Evolutionary conservation across 2,797 vertebrate species (phyloP), one percentile per base, ranked within the genome.

Genomic region (Brachyrhaphis roseni): DNA sequence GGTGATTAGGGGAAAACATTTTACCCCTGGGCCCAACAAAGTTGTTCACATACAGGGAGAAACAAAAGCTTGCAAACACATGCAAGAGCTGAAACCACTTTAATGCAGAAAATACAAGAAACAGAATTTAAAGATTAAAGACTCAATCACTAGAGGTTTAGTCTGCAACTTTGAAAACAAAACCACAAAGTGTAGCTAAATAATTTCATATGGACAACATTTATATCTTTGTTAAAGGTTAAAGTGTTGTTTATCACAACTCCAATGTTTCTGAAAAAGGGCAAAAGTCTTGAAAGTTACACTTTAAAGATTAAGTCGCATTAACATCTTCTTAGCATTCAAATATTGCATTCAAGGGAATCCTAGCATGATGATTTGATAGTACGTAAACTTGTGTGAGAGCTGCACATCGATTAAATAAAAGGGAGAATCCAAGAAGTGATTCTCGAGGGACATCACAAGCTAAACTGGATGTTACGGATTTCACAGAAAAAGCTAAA

Each of bases 1-100:
- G 86, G 92, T 84, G 70, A 74, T 78, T 79, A 78, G 75, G 84
- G 76, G 79, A 88, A 87, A 86, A 88, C 75, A 91, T 91, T 90
- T 90, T 82, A 90, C 84, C 88, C 86, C 77, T 85, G 83, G 77
- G 84, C 78, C 78, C 78, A 43, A 46, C 49, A 81, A 36, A 84
- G 34, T 39, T 80, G 78, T 46, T 72, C 70, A 76, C 64, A 85
- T 26, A 70, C 47, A 75, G 28, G 45, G 43, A 59, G 23, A 66
- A 51, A 39, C 77, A 57, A 74, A 39, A n/a, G 66, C 68, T 76
- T 57, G 75, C 57, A 55, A 71, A 80, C 75, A 49, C 73, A 78
- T 7, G 23, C 20, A 43, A 26, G 36, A 41, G 3, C 36, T 43
- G 26, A 81, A 79, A 77, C 23, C 53, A 75, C 11, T 75, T 47